Evolutionary conservation across 2,888 invertebrate genomes (phyloP).

Genomic region (Cosmorhoe ocellata): DNA sequence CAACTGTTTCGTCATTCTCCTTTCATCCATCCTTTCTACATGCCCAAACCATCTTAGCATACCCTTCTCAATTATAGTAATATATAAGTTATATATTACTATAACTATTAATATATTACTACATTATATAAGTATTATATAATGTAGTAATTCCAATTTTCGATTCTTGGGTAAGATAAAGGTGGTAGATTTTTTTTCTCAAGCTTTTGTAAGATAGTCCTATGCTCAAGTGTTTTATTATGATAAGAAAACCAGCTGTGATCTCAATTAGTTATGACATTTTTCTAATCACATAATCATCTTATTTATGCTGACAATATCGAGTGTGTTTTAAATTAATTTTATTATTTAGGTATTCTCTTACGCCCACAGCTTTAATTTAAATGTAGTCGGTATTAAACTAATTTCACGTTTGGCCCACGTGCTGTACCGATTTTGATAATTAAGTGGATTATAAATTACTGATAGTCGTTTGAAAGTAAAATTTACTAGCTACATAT

Average conservation of each 20-base stretch:
- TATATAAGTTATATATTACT: no score
- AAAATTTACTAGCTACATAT: neutral
- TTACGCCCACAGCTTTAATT: slow-evolving; percentile 30
- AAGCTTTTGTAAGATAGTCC: no score
- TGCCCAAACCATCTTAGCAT: no score
- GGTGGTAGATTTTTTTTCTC: no score
- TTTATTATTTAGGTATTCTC: slow-evolving; percentile 31
- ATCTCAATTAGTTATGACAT: neutral
- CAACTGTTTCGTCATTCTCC: no score
- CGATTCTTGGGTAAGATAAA: no score
- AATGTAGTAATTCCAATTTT: no score
- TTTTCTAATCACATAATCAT: slow-evolving; percentile 26
- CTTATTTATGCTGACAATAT: slow-evolving; percentile 30
- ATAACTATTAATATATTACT: no score
- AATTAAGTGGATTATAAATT: slow-evolving; percentile 11
- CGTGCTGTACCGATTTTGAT: slow-evolving; percentile 16
- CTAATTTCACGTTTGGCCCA: slow-evolving; percentile 26
- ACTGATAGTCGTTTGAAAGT: slow-evolving; percentile 1
- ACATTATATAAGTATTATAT: no score
- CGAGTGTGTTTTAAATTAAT: slow-evolving; percentile 33
- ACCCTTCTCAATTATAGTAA: no score
- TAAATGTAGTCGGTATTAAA: slow-evolving; percentile 25
- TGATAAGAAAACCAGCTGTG: slow-evolving; percentile 2
- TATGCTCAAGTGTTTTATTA: no score
- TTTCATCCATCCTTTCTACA: no score